phyloP scores from a whole-genome alignment of 2,797 vertebrate species.

The Enteromius argenteus region DNA sequence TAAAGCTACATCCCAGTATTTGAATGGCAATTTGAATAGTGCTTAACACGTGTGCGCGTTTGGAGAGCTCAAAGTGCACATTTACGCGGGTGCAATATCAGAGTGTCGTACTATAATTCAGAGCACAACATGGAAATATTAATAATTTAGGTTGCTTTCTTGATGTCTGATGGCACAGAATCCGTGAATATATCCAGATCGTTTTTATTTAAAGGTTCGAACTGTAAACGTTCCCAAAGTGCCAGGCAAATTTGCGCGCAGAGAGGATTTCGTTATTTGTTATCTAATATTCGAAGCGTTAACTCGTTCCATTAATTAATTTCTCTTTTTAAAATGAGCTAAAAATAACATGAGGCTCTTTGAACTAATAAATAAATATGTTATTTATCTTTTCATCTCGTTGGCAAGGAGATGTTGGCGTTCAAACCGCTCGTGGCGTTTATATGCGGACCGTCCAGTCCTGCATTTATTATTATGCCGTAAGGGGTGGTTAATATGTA shows the following conservation, averaged over 20 bases:
- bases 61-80: conserved; percentile 70
- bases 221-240: not conserved
- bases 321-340: conserved; percentile 60
- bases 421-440: conserved; percentile 73
- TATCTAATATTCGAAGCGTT: not conserved
- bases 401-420: conserved; percentile 81
- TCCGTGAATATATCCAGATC: not conserved
- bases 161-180: not conserved
- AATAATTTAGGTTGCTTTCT: conserved; percentile 4
- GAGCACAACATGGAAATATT: not conserved
- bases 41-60: conserved; percentile 62
- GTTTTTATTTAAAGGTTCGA: not conserved
- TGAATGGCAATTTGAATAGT: not conserved
- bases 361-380: conserved; percentile 70
- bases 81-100: conserved; percentile 74
- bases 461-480: conserved; percentile 73
- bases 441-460: conserved; percentile 69
- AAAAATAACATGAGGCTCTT: conserved; percentile 68
- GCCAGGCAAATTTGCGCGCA: conserved; percentile 76
- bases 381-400: conserved; percentile 71
- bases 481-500: conserved; percentile 93
- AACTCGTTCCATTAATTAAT: conserved; percentile 59
- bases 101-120: conserved; percentile 29
- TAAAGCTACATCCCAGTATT: not conserved
- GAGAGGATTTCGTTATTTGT: conserved; percentile 43